Evolutionary conservation across 2,888 invertebrate species (phyloP).

Genomic region (Formica aserva): DNA sequence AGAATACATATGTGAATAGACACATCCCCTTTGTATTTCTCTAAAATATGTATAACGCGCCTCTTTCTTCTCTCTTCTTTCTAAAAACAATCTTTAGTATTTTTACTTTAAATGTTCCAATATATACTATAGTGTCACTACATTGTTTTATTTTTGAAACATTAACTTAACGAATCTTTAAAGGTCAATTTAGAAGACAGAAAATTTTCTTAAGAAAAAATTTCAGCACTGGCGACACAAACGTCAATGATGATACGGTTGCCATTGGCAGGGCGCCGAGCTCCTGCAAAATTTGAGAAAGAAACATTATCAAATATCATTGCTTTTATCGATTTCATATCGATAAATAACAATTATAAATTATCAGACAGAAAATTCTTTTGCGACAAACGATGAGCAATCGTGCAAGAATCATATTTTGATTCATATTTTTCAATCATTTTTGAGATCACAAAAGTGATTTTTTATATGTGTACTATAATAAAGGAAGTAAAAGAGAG

Average conservation of each 20-base stretch:
- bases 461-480: neutral
- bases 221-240: neutral
- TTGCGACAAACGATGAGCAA: neutral
- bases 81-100: neutral
- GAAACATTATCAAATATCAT: neutral
- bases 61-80: neutral
- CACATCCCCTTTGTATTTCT: neutral
- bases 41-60: neutral
- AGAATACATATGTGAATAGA: neutral
- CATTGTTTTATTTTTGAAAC: neutral
- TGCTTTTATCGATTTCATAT: slow-evolving; percentile 1
- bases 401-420: neutral
- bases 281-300: slow-evolving; percentile 30
- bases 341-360: neutral
- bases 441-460: neutral
- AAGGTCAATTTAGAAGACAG: neutral
- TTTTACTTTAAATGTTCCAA: neutral
- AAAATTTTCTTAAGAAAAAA: neutral
- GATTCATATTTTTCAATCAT: slow-evolving; percentile 7
- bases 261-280: slow-evolving; percentile 58
- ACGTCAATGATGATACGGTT: slow-evolving; percentile 45
- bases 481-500: neutral
- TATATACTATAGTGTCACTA: neutral
- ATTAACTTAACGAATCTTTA: neutral
- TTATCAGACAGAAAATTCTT: neutral